A percentile compares a stretch with the other conserved stretches of the same genome.
phyloP scores from a whole-genome alignment of 2,113 vertebrate species.

The Myotis yumanensis region DNA sequence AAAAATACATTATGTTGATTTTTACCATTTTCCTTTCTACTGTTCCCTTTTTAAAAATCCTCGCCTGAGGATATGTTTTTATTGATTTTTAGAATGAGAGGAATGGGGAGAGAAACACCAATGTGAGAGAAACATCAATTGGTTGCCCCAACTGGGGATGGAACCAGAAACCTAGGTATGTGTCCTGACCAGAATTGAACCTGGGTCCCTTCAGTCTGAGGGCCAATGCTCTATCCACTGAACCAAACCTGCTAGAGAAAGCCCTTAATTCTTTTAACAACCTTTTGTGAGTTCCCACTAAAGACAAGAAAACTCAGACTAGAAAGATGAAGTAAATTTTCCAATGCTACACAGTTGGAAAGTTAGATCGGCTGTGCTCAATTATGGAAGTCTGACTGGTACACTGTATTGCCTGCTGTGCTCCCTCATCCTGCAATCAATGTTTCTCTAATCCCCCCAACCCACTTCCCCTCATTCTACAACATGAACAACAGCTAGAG shows the following conservation, averaged over 20 bases:
- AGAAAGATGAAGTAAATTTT: not conserved
- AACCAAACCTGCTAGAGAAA: not conserved
- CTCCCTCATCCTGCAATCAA: not conserved
- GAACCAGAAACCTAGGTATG: not conserved
- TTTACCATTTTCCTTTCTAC: slow-evolving; percentile 28
- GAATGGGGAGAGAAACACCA: not conserved
- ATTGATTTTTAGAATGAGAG: not conserved
- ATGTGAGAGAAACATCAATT: not conserved
- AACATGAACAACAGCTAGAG: not conserved
- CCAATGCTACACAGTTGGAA: not conserved
- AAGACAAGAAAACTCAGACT: not conserved
- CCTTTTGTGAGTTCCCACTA: not conserved
- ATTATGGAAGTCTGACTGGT: not conserved
- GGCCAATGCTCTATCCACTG: too few relatives aligned
- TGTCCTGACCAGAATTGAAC: too few relatives aligned
- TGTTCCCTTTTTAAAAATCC: not conserved
- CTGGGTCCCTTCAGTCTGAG: too few relatives aligned
- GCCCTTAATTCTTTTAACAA: not conserved
- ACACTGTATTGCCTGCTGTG: not conserved
- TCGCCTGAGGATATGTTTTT: not conserved
- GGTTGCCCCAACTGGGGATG: not conserved
- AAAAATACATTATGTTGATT: slow-evolving; percentile 23
- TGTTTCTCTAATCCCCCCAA: not conserved
- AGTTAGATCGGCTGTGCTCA: not conserved
- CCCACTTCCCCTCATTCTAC: not conserved